Evolutionary conservation across 2,113 vertebrate genomes (phyloP).

Genomic region (Anguilla japonica): DNA sequence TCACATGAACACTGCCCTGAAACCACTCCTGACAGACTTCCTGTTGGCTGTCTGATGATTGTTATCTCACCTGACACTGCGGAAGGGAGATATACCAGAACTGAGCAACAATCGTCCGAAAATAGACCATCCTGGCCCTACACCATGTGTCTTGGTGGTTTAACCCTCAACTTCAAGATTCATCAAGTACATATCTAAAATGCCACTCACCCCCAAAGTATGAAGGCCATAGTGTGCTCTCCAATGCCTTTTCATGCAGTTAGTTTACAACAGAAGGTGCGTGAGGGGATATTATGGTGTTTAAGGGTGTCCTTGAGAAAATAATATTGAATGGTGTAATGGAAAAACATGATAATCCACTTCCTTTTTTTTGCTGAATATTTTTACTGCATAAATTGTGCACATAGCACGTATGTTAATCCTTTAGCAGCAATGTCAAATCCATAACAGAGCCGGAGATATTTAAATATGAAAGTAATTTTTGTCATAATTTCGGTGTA

Average conservation of each 20-base stretch:
- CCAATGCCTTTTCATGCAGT: neutral
- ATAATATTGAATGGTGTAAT: too few relatives aligned
- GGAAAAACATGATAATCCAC: too few relatives aligned
- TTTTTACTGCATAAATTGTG: too few relatives aligned
- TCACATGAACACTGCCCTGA: neutral
- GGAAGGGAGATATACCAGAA: neutral
- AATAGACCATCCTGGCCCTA: neutral
- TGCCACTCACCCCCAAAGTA: neutral
- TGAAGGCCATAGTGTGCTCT: neutral
- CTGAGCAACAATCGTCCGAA: neutral
- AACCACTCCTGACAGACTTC: neutral
- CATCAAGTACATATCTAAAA: neutral
- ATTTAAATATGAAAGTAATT: too few relatives aligned
- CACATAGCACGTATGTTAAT: too few relatives aligned
- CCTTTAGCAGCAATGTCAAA: too few relatives aligned
- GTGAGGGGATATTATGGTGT: neutral
- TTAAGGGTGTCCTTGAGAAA: too few relatives aligned
- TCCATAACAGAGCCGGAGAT: too few relatives aligned
- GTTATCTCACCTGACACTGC: neutral
- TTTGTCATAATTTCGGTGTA: too few relatives aligned
- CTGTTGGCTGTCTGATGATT: neutral
- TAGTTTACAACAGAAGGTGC: neutral
- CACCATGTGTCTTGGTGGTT: neutral
- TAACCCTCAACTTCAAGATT: neutral
- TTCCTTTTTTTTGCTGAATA: too few relatives aligned